Evolutionary conservation across 2,797 vertebrate genomes (phyloP), one percentile per base, ranked within the genome.

Genomic region (Euphonia xanthogaster): DNA sequence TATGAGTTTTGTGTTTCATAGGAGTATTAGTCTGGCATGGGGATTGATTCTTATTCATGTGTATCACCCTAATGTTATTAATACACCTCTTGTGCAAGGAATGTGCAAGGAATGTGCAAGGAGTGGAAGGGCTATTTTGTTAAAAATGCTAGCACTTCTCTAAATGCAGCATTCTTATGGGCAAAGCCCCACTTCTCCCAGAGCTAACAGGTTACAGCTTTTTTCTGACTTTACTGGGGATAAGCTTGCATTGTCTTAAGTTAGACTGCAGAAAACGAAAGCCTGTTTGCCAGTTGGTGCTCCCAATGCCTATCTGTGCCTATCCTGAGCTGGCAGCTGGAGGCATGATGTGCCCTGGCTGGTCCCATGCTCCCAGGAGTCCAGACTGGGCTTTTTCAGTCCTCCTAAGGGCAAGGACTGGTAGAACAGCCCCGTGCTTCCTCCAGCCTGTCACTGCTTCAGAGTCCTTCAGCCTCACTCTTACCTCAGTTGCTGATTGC

Each of bases 401-500:
- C 22, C 61, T 62, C 14, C 9, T 22, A 40, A 53, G 6, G 14
- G 3, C 28, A 9, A 23, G 33, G 12, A 11, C 25, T 68, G 39
- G 7, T 39, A 37, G 17, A 67, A 66, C 6, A 67, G 14, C 24
- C 24, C 19, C 1, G 3, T 44, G 35, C 4, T 76, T 78, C 55
- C 27, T 65, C n/a, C 51, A 61, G 21, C 42, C n/a, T 50, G 74
- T 42, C 24, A 15, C 28, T 50, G 24, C 28, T 66, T 73, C 25
- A 33, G 15, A 24, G 31, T 23, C 7, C 2, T 73, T 58, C n/a
- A 50, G 42, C 27, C 9, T n/a, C 39, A 4, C 61, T 60, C 21
- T 44, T 1, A 2, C 35, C 35, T 53, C 7, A 2, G 8, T 4
- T 28, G 1, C 6, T 45, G 39, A 7, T 62, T 61, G 22, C 50